phyloP scores from a whole-genome alignment of 2,797 vertebrate species.

The Lagorchestes hirsutus region DNA sequence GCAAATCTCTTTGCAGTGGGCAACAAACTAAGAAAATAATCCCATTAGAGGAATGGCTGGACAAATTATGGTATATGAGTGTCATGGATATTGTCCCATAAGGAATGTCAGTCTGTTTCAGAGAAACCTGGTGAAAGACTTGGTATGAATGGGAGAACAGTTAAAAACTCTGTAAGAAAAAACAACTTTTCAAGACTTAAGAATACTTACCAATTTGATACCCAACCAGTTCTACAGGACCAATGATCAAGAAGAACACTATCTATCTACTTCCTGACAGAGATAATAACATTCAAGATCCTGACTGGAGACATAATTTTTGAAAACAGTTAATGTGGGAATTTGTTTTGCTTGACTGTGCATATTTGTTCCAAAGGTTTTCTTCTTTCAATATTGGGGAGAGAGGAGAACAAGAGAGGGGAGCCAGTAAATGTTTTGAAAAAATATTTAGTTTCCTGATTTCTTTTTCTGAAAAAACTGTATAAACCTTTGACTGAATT shows the following conservation, averaged over 20 bases:
- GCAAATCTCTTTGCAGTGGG: not conserved
- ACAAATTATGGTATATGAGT: not conserved
- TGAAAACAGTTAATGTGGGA: not conserved
- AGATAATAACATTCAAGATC: not conserved
- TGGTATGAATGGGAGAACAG: too few species aligned
- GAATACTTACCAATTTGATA: too few species aligned
- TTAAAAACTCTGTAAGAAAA: not conserved
- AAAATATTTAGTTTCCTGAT: not conserved
- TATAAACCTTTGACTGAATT: constrained; percentile 15
- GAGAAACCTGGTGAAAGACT: not conserved
- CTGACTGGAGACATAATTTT: not conserved
- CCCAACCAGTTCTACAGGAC: too few species aligned
- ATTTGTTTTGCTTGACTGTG: not conserved
- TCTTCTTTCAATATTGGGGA: not conserved
- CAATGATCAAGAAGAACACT: not conserved
- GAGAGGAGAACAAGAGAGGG: not conserved
- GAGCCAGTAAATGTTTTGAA: not conserved
- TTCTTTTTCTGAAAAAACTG: not conserved
- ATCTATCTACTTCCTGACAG: not conserved
- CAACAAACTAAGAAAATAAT: not conserved
- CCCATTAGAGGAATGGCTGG: not conserved
- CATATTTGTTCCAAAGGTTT: not conserved
- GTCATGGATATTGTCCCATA: not conserved
- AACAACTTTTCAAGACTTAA: not conserved
- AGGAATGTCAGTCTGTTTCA: not conserved